These are phyloP conservation scores for Argentina silus DNA, from an alignment of 2,797 vertebrate species.

Conservation along the genomic window DNA sequence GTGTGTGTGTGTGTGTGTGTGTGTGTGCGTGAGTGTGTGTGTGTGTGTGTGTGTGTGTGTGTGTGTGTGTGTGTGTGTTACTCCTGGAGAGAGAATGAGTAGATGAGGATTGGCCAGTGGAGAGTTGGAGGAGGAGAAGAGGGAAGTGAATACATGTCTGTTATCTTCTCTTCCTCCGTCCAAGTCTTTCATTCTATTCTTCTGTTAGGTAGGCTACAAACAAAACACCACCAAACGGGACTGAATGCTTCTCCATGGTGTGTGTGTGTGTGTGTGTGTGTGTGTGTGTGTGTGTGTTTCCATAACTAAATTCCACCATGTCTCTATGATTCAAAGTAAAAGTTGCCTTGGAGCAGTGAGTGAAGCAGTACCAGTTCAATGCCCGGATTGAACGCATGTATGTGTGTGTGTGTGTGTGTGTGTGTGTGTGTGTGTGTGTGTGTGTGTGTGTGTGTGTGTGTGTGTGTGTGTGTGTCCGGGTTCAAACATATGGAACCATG, in stretches of 20 bases:
- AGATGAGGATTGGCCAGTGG: slow-evolving; percentile 66
- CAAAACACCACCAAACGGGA: not conserved
- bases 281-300: slow-evolving; percentile 1
- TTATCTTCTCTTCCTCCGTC: not conserved
- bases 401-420: slow-evolving; percentile 1
- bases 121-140: slow-evolving; percentile 34
- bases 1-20: too few species aligned
- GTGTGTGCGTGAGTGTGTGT: too few species aligned
- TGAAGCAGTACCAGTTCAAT: not conserved
- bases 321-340: not conserved
- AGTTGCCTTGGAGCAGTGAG: not conserved
- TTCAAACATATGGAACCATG: slow-evolving; percentile 8
- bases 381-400: too few species aligned
- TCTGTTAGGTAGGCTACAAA: slow-evolving; percentile 19
- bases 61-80: too few species aligned
- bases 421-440: not conserved
- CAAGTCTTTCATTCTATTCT: slow-evolving; percentile 36
- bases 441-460: not conserved
- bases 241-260: not conserved
- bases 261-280: too few species aligned
- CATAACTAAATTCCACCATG: not conserved
- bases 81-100: slow-evolving; percentile 72
- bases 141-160: not conserved
- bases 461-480: not conserved
- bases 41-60: too few species aligned